A percentile compares a stretch with the other conserved stretches of the same genome.
These are phyloP conservation scores for Bombus impatiens DNA, from an alignment of 1,140 invertebrate species.

Conservation along the genomic window DNA sequence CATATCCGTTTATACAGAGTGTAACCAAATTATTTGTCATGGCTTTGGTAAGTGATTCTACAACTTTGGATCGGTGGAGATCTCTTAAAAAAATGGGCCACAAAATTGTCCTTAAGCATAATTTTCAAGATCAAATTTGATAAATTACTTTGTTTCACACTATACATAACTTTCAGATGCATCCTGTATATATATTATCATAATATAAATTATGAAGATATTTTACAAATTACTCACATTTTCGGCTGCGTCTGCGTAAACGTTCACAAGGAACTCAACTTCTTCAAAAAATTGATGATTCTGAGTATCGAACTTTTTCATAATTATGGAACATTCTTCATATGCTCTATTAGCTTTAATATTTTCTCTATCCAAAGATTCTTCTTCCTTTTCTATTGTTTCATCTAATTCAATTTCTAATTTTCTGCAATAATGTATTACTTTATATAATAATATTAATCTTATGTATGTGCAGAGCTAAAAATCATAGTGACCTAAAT, in stretches of 20 bases:
- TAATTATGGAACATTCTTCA: conserved; percentile 65
- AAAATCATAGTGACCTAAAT: background rate
- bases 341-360: conserved; percentile 71
- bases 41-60: too few relatives aligned
- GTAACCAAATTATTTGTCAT: too few relatives aligned
- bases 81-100: too few relatives aligned
- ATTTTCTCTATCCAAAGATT: conserved; percentile 65
- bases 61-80: too few relatives aligned
- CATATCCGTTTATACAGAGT: too few relatives aligned
- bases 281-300: conserved; percentile 70
- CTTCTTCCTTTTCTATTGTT: conserved; percentile 72
- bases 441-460: conserved; percentile 16
- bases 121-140: too few relatives aligned
- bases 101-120: too few relatives aligned
- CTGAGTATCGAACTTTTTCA: conserved; percentile 70
- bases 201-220: background rate
- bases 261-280: conserved; percentile 67
- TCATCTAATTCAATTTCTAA: conserved; percentile 72
- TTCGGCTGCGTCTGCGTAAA: conserved; percentile 71
- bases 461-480: background rate
- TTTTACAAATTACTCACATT: conserved; percentile 66
- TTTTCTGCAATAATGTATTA: conserved; percentile 65
- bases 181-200: too few relatives aligned
- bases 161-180: too few relatives aligned
- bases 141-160: too few relatives aligned